Percentiles rank a stretch among this genome's conserved stretches.
Conservation (phyloP, 2,888 invertebrate genomes). For the Saturnia pavonia region DNA sequence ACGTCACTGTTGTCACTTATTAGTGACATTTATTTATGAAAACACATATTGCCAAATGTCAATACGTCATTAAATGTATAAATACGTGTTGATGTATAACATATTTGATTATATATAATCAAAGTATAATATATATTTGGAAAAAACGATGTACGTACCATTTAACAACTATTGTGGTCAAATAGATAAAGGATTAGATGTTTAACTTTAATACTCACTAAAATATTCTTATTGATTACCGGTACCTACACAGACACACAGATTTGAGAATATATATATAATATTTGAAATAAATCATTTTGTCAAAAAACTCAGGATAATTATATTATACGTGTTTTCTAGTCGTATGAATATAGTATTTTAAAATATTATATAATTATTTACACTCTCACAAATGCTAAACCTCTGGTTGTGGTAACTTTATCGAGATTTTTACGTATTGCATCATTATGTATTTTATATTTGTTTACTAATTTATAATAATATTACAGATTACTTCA, state of each 20-base stretch:
- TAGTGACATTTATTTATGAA: neutral
- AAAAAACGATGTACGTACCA: neutral
- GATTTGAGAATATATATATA: too few species aligned
- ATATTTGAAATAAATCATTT: too few species aligned
- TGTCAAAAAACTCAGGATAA: slow-evolving; percentile 41
- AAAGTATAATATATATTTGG: neutral
- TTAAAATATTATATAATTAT: slow-evolving; percentile 39
- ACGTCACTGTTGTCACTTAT: neutral
- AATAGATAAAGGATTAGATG: neutral
- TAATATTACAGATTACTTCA: slow-evolving; percentile 25
- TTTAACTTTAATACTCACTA: neutral
- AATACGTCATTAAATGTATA: neutral
- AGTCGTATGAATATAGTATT: slow-evolving; percentile 45
- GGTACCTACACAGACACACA: too few species aligned
- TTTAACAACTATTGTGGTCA: neutral
- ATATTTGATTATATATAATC: too few species aligned
- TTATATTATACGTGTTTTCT: slow-evolving; percentile 40
- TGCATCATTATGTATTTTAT: slow-evolving; percentile 25
- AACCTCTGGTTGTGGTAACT: slow-evolving; percentile 35
- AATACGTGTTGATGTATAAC: neutral
- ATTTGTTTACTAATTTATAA: slow-evolving; percentile 22
- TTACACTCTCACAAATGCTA: slow-evolving; percentile 43
- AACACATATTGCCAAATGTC: neutral
- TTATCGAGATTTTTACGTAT: slow-evolving; percentile 34
- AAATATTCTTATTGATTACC: slow-evolving; percentile 20